Conservation (phyloP, 2,797 vertebrate species). For the Hippoglossus hippoglossus region DNA sequence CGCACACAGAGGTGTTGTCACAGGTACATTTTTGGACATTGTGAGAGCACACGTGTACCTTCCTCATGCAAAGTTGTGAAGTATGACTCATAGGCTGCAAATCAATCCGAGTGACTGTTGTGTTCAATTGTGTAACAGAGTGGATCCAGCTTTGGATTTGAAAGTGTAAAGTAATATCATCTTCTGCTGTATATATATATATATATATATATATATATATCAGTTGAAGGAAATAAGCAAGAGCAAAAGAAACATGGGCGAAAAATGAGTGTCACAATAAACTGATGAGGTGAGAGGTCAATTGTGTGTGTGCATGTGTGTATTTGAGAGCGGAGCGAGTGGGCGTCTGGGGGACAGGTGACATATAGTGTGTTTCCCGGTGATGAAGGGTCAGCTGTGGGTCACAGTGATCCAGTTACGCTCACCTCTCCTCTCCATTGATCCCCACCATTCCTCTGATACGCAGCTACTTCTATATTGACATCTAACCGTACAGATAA, state of each 20-base stretch:
- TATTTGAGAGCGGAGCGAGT: constrained; percentile 14
- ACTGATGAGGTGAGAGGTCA: constrained; percentile 47
- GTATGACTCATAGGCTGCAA: neutral
- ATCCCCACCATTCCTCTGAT: constrained; percentile 64
- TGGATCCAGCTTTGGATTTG: neutral
- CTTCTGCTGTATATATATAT: neutral
- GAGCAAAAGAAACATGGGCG: neutral
- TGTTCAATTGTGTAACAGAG: neutral
- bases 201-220: neutral
- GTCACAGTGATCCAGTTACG: constrained; percentile 71
- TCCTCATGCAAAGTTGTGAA: constrained; percentile 10
- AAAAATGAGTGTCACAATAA: constrained; percentile 12
- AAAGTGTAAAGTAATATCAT: neutral
- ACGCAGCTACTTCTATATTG: constrained; percentile 64
- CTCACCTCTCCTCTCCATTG: constrained; percentile 66
- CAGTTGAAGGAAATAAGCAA: neutral
- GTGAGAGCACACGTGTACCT: constrained; percentile 3
- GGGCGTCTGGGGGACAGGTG: constrained; percentile 45
- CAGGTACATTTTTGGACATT: constrained; percentile 13
- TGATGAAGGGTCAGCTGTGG: constrained; percentile 70
- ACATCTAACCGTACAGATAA: constrained; percentile 64
- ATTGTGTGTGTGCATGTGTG: constrained; percentile 26
- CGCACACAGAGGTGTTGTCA: constrained; percentile 17
- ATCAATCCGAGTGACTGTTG: neutral
- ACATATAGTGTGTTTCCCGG: constrained; percentile 40